Evolutionary conservation across 2,888 invertebrate genomes (phyloP).

Genomic region (Nomada hirtipes): DNA sequence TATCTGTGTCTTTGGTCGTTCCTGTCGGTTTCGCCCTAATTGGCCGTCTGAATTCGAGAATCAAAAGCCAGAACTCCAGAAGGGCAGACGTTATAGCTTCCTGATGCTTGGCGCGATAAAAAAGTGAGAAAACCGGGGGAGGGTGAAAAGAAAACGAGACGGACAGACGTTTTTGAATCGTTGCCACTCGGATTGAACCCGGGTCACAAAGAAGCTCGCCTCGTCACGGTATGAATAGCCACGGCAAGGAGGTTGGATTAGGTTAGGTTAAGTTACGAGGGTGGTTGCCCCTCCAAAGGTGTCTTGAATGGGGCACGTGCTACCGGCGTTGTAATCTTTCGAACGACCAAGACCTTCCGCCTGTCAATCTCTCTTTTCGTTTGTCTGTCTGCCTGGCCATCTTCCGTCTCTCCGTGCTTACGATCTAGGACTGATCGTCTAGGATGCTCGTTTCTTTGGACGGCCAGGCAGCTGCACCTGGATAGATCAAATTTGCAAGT

Average conservation of each 20-base stretch:
- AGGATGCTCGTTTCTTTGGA: slow-evolving; percentile 66
- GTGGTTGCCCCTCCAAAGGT: slow-evolving; percentile 68
- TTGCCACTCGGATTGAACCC: slow-evolving; percentile 60
- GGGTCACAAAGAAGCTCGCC: slow-evolving; percentile 72
- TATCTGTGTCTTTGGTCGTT: slow-evolving; percentile 10
- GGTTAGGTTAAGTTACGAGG: slow-evolving; percentile 79
- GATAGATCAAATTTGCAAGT: slow-evolving; percentile 77
- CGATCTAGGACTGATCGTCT: slow-evolving; percentile 65
- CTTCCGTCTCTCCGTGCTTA: slow-evolving; percentile 46
- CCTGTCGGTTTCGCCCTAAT: slow-evolving; percentile 47
- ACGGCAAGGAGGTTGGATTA: slow-evolving; percentile 73
- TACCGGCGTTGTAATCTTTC: slow-evolving; percentile 73
- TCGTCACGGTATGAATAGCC: slow-evolving; percentile 78
- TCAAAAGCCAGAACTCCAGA: slow-evolving; percentile 51
- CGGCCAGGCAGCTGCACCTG: slow-evolving; percentile 71
- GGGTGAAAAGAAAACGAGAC: slow-evolving; percentile 24
- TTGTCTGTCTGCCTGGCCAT: slow-evolving; percentile 61
- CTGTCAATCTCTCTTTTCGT: slow-evolving; percentile 63
- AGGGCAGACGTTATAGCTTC: slow-evolving; percentile 71
- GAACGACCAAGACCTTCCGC: slow-evolving; percentile 57
- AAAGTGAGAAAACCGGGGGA: slow-evolving; percentile 60
- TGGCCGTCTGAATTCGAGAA: slow-evolving; percentile 52
- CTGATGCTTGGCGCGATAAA: slow-evolving; percentile 73
- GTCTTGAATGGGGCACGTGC: slow-evolving; percentile 81
- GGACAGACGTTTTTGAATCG: slow-evolving; percentile 65